Conservation (phyloP, 2,888 invertebrate genomes). For the Antheraea yamamai region DNA sequence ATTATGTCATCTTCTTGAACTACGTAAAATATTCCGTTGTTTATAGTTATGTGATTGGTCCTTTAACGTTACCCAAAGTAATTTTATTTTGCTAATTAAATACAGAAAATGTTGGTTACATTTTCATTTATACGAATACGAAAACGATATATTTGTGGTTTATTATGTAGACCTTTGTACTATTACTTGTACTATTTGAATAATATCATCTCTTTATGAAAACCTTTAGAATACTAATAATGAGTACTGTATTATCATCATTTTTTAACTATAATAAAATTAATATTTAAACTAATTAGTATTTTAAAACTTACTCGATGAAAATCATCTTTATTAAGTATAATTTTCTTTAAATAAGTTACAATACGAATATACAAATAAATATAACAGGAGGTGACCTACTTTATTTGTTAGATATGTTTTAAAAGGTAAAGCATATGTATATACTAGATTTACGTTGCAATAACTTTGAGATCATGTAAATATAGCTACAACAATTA, state of each 20-base stretch:
- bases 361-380: no score
- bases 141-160: no score
- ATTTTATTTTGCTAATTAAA: background rate
- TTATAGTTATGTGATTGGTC: background rate
- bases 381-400: background rate
- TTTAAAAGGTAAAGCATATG: constrained; percentile 27
- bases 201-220: background rate
- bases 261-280: no score
- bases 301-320: no score
- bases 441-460: no score
- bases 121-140: background rate
- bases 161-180: no score
- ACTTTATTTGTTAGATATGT: background rate
- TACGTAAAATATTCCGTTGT: background rate
- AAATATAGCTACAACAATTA: constrained; percentile 23
- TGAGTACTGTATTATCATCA: no score
- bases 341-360: background rate
- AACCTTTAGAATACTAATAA: background rate
- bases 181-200: no score
- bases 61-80: background rate
- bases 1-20: background rate
- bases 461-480: constrained; percentile 44
- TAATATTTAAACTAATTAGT: no score
- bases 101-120: background rate
- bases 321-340: background rate